Conservation (phyloP, 2,888 invertebrate genomes). For the Cacoxenus indagator region DNA sequence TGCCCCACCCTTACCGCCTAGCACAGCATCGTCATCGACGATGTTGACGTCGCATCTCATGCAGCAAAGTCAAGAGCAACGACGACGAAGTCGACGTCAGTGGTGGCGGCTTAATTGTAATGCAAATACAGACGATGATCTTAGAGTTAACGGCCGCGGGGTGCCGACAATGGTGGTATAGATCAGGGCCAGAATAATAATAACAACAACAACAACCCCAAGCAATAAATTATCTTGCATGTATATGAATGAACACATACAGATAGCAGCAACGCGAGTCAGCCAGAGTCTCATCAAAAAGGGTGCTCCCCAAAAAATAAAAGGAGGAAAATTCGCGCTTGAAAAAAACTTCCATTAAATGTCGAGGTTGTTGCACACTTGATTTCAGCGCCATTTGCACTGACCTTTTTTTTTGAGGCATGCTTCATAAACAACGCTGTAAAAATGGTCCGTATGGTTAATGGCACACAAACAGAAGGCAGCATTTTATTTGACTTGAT, state of each 20-base stretch:
- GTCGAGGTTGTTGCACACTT: background rate
- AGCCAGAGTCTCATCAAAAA: too few relatives aligned
- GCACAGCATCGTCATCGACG: constrained; percentile 33
- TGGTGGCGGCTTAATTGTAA: background rate
- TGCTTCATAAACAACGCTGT: too few relatives aligned
- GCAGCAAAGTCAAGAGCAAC: constrained; percentile 11
- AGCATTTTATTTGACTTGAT: background rate
- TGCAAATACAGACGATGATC: background rate
- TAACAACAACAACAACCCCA: constrained; percentile 5
- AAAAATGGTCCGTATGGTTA: too few relatives aligned
- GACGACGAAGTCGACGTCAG: background rate
- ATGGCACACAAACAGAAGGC: background rate
- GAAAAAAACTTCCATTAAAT: background rate
- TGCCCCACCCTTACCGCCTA: constrained; percentile 2
- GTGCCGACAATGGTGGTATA: background rate
- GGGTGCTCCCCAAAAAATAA: too few relatives aligned
- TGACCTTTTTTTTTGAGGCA: too few relatives aligned
- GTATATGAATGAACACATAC: background rate
- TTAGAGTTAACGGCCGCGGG: background rate
- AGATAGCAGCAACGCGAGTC: too few relatives aligned
- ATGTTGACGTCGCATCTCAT: constrained; percentile 11
- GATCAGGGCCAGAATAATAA: background rate
- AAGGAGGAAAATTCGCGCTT: too few relatives aligned
- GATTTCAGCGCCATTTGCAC: background rate
- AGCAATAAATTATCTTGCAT: background rate